Percentiles rank a stretch among this genome's conserved stretches.
Conservation (phyloP, 2,113 vertebrate genomes). For the Podilymbus podiceps region DNA sequence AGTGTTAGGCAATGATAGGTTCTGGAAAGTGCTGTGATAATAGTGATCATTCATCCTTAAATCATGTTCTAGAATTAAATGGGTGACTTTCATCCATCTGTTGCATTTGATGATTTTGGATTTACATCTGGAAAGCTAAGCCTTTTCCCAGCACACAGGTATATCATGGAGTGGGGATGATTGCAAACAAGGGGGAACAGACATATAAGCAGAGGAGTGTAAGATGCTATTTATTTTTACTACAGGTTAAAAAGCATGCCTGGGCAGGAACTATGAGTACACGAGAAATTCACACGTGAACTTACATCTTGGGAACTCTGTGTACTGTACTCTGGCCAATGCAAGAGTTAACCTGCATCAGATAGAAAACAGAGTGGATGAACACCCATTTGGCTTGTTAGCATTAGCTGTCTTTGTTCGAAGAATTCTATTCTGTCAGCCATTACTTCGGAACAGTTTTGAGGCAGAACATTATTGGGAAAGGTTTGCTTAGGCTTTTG, state of each 20-base stretch:
- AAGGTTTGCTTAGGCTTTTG: neutral
- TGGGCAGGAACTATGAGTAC: neutral
- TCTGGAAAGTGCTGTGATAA: neutral
- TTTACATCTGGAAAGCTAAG: neutral
- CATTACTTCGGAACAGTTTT: neutral
- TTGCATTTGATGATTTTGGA: neutral
- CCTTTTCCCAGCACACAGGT: neutral
- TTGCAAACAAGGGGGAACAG: neutral
- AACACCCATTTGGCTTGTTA: neutral
- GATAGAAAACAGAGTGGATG: neutral
- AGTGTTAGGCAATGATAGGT: neutral
- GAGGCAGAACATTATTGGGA: neutral
- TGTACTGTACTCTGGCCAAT: neutral
- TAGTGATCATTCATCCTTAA: neutral
- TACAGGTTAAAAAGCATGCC: neutral
- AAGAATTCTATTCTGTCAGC: neutral
- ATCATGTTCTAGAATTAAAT: neutral
- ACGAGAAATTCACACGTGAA: accelerated
- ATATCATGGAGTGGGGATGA: neutral
- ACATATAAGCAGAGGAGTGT: neutral
- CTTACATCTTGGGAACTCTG: neutral
- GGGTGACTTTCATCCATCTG: neutral
- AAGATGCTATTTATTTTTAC: neutral
- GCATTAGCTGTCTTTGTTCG: neutral
- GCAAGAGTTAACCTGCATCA: neutral